Base-by-base conservation (phyloP, 2,888 invertebrate genomes). In the Notodonta dromedarius region DNA sequence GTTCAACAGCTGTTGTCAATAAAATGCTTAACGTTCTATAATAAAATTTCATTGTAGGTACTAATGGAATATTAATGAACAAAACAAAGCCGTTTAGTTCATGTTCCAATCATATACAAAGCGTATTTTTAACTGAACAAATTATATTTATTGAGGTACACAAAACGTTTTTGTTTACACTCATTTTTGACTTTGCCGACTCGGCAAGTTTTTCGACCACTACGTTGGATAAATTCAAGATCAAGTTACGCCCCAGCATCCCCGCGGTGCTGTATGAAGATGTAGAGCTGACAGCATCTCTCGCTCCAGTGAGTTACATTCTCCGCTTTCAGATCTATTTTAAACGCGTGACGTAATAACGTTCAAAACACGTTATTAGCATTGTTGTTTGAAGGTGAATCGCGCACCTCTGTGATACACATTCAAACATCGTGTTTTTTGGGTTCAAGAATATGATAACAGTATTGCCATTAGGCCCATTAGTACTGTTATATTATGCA, bases 281-380 rank as follows among this genome's bases (percentile, higher is more conserved):
- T 46, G 46, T n/a, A 46, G n/a, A 13, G 46, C n/a, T 46, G 46
- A 46, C n/a, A 46, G 2, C 13, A 8, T 2, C 50, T 3, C 14
- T 16, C 50, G 50, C 9, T 35, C 52, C 52, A 52, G 32, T 52
- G 52, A 52, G 32, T 52, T 24, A 16, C 52, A 32, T 52, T 52
- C 52, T 0, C 13, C 9, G 13, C 52, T 4, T 32, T 32, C 50
- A 52, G 32, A 32, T 52, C 52, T 52, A 52, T 52, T 52, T 52
- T 52, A 52, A n/a, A 5, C 12, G 12, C 13, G 16, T 52, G 52
- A 52, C 52, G 52, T 13, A 12, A 32, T 32, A 51, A 51, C 24
- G 51, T 51, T 51, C 16, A 51, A 52, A 52, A 52, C 13, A 4
- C 16, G 32, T 52, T 52, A 52, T 32, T 52, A 52, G 52, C 52